Base-by-base conservation (phyloP, 2,888 invertebrate genomes). In the Linnaemya vulpina region DNA sequence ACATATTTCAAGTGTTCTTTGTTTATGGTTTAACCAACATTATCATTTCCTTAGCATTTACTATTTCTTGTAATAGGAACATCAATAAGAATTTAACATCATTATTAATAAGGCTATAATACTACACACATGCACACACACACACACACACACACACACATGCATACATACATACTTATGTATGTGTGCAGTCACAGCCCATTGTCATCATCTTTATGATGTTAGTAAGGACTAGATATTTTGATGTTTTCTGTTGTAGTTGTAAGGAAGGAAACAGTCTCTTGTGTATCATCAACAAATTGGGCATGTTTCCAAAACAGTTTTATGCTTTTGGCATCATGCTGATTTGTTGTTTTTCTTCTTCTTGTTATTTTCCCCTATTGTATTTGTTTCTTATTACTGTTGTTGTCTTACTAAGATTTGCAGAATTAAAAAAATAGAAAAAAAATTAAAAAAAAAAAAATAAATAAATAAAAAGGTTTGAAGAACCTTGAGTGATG, bases 291-390 rank as follows among this genome's bases (percentile, higher is more conserved):
- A 68, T 84, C 67, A 78, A 78, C 60, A 84, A 84, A 86, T 84
- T 86, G 86, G 86, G 86, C 86, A 86, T 84, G 82, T 73, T 84
- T 86, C 86, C 86, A 86, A 82, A 78, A 84, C 84, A 82, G 82
- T 84, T 86, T 86, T 82, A 85, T 82, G 85, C 78, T 85, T 82
- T 85, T 82, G 85, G 82, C 85, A 85, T 85, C 78, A 75, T 78
- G 30, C 43, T 68, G 25, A 49, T 51, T 7, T 53, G 46, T 55
- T 75, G 55, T 67, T 53, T 13, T 68, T 62, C n/a, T n/a, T 9
- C 22, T 67, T 60, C 20, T 53, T 76, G 51, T 70, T 71, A 30
- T 20, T 71, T 51, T 15, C 20, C 15, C 70, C 67, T n/a, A 53
- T 70, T 3, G 15, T 53, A 38, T 58, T 70, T 63, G 22, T 74